A percentile compares a stretch with the other conserved stretches of the same genome.
phyloP scores from a whole-genome alignment of 2,797 vertebrate species.

The Mallotus villosus region DNA sequence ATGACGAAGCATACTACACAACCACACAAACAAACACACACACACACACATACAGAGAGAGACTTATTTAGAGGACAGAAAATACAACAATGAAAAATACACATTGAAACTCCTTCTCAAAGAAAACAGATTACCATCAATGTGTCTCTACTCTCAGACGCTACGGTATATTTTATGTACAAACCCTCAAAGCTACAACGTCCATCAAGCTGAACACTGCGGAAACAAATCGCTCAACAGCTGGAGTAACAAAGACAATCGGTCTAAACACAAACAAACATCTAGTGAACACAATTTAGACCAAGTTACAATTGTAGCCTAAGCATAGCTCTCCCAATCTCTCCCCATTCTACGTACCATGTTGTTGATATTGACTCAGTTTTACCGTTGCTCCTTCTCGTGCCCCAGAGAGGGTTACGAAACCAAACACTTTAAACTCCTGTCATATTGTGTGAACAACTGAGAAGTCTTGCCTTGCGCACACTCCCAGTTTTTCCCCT shows the following conservation, averaged over 20 bases:
- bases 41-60: not conserved
- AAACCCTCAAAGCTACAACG: too few species aligned
- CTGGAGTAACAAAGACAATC: not conserved
- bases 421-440: slow-evolving; percentile 39
- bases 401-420: slow-evolving; percentile 39
- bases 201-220: too few species aligned
- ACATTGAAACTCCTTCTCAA: too few species aligned
- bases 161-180: too few species aligned
- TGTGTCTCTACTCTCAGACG: too few species aligned
- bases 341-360: slow-evolving; percentile 54
- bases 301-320: slow-evolving; percentile 10
- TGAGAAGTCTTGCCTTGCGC: slow-evolving; percentile 24
- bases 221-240: too few species aligned
- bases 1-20: slow-evolving; percentile 4
- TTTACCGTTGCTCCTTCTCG: slow-evolving; percentile 37
- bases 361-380: slow-evolving; percentile 26
- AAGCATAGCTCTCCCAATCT: slow-evolving; percentile 19
- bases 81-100: too few species aligned
- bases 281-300: slow-evolving; percentile 19
- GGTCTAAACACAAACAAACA: not conserved
- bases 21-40: not conserved
- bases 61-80: not conserved
- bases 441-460: slow-evolving; percentile 48
- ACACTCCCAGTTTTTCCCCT: slow-evolving; percentile 54
- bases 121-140: too few species aligned